Percentiles rank a stretch among this genome's conserved stretches.
Evolutionary conservation across 2,797 vertebrate species (phyloP).

Genomic region (Jordanella pulchra): DNA sequence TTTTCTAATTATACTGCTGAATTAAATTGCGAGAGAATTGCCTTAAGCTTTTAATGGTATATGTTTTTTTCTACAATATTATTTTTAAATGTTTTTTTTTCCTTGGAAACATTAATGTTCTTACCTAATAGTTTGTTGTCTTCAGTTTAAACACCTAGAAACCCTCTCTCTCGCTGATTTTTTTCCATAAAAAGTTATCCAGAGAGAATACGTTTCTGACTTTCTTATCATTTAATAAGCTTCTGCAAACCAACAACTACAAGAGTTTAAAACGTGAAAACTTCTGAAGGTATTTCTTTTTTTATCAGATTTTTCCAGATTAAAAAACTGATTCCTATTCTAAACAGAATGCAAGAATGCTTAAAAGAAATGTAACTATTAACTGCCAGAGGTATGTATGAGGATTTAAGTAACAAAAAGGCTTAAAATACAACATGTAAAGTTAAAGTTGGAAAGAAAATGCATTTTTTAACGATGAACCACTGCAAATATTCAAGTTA

Average conservation of each 20-base stretch:
- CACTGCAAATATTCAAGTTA: not conserved
- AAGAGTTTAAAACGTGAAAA: not conserved
- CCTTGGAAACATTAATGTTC: constrained; percentile 20
- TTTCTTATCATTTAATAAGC: constrained; percentile 46
- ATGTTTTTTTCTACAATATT: constrained; percentile 47
- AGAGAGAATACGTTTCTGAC: constrained; percentile 21
- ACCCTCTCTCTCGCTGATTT: constrained; percentile 15
- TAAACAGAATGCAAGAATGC: not conserved
- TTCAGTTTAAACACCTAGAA: constrained; percentile 8
- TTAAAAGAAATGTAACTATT: too few species aligned
- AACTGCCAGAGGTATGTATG: not conserved
- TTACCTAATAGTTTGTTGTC: constrained; percentile 45
- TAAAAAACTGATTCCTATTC: not conserved
- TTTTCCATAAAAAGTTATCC: constrained; percentile 31
- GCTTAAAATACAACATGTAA: not conserved
- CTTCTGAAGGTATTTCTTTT: not conserved
- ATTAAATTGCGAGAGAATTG: constrained; percentile 46
- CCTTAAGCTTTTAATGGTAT: constrained; percentile 54
- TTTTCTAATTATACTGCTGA: constrained; percentile 61
- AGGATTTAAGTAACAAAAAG: not conserved
- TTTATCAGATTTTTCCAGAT: constrained; percentile 4
- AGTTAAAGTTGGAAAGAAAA: too few species aligned
- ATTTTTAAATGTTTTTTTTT: constrained; percentile 37
- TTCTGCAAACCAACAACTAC: constrained; percentile 26
- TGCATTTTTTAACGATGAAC: not conserved